Percentiles rank a stretch among this genome's conserved stretches.
Evolutionary conservation across 1,140 invertebrate genomes (phyloP).

Genomic region (Caenorhabditis latens): DNA sequence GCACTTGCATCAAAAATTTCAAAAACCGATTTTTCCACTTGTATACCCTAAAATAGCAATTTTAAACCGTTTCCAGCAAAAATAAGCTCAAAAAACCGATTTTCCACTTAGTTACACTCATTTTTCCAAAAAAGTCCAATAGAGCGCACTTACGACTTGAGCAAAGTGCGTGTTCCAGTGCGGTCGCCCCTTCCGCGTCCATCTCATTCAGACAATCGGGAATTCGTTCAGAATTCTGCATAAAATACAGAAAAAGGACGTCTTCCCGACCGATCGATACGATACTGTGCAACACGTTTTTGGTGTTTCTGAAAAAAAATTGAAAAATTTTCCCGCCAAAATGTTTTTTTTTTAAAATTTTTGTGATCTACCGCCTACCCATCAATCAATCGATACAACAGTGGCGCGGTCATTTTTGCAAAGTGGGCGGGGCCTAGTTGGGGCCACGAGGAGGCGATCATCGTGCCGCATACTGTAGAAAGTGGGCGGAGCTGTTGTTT

Average conservation of each 20-base stretch:
- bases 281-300: slow-evolving; percentile 89
- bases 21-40: not conserved
- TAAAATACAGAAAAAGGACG: slow-evolving; percentile 91
- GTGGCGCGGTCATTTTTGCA: slow-evolving; percentile 88
- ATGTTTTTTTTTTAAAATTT: slow-evolving; percentile 35
- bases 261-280: slow-evolving; percentile 89
- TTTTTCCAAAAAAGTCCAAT: too few species aligned
- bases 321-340: slow-evolving; percentile 8
- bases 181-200: not conserved
- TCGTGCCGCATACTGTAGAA: slow-evolving; percentile 86
- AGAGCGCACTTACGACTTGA: slow-evolving; percentile 5
- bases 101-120: too few species aligned
- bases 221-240: slow-evolving; percentile 76
- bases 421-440: slow-evolving; percentile 92
- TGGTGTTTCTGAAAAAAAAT: slow-evolving; percentile 78
- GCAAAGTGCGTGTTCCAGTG: slow-evolving; percentile 2
- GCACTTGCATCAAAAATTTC: not conserved
- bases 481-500: slow-evolving; percentile 84
- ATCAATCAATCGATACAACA: slow-evolving; percentile 91
- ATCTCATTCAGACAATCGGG: not conserved
- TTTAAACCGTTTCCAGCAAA: too few species aligned
- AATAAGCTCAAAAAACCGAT: too few species aligned
- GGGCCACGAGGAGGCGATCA: slow-evolving; percentile 83
- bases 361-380: slow-evolving; percentile 83
- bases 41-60: too few species aligned